Base-by-base conservation (phyloP, 2,113 vertebrate species). In the Pungitius pungitius region DNA sequence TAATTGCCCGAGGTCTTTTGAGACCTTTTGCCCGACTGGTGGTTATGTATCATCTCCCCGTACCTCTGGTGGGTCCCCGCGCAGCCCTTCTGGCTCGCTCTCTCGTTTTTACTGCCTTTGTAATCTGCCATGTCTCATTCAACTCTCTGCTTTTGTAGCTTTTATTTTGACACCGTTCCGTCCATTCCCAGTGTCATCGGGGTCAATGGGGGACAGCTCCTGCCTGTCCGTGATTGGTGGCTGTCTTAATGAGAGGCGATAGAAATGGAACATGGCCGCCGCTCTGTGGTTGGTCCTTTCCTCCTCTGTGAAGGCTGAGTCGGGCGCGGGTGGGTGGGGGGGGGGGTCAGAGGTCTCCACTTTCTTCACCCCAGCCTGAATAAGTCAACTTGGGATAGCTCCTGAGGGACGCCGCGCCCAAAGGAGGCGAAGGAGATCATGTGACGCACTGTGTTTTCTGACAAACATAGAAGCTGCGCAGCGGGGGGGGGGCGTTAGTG, bases 341-440 rank as follows among this genome's bases (percentile, higher is more conserved):
- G 85, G 75, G 8, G 13, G 85, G 80, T 85, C 74, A 90, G 73
- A 88, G 88, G 90, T 92, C 87, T 62, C n/a, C 51, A 68, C 80
- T 85, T 51, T 78, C 59, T 49, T 86, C 82, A 90, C 89, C 89
- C 84, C 73, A 24, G 81, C 37, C 54, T 22, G 61, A 85, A 91
- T 91, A 87, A 85, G 86, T 92, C 90, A 92, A 88, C 75, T 73
- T 79, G 71, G 81, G 90, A 91, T 87, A 77, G 85, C 76, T 80
- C 91, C 88, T 82, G 57, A 4, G 91, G 89, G 91, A 90, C 22
- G 15, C 20, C 66, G 65, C 47, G 72, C 88, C 87, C 66, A 59
- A 33, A 64, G 42, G 79, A 86, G 82, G 85, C 77, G 77, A 81
- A 73, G 73, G 74, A 80, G 58, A 73, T 85, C 81, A 67, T 84